These are phyloP conservation scores for Leptinotarsa rubiginosa DNA, from an alignment of 2,888 invertebrate species.

Conservation along the genomic window DNA sequence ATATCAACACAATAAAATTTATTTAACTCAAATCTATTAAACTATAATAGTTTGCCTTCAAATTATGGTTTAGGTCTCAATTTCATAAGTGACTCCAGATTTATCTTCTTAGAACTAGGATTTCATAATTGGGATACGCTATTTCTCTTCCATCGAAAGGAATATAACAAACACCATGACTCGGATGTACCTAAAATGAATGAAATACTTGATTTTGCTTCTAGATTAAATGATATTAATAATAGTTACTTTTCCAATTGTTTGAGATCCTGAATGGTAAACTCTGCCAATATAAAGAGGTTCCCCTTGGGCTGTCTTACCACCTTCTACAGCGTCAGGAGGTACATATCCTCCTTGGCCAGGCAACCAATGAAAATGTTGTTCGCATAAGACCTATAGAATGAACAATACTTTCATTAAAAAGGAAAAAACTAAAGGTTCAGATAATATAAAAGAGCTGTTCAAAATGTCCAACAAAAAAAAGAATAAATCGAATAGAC, in stretches of 20 bases:
- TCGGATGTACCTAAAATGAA: slow-evolving; percentile 48
- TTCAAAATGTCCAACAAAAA: neutral
- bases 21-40: neutral
- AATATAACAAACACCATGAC: slow-evolving; percentile 50
- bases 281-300: slow-evolving; percentile 69
- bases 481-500: no score
- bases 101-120: slow-evolving; percentile 31
- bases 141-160: slow-evolving; percentile 49
- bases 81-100: neutral
- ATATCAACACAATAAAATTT: neutral
- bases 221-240: neutral
- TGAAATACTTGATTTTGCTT: neutral
- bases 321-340: slow-evolving; percentile 68
- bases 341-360: slow-evolving; percentile 67
- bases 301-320: slow-evolving; percentile 68
- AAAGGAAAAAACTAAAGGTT: neutral
- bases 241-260: slow-evolving; percentile 69
- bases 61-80: neutral
- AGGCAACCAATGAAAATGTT: slow-evolving; percentile 68
- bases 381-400: slow-evolving; percentile 67
- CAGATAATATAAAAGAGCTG: neutral
- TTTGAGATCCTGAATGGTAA: slow-evolving; percentile 68
- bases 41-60: neutral
- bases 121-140: slow-evolving; percentile 45
- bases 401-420: neutral